Base-by-base conservation (phyloP, 1,140 invertebrate genomes). In the Philaenus spumarius region DNA sequence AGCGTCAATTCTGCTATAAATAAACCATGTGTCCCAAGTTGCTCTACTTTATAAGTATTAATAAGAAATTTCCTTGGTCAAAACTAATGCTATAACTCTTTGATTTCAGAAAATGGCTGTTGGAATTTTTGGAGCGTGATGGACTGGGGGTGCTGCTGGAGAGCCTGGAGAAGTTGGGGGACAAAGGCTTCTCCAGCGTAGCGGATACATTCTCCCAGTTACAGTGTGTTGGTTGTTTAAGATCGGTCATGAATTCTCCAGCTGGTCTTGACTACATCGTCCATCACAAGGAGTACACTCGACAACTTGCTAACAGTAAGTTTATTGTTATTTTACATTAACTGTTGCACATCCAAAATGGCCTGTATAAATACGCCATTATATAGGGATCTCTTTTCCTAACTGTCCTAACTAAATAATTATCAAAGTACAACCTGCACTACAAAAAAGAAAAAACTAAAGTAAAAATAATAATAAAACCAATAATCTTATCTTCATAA, bases 241-340 rank as follows among this genome's bases (percentile, higher is more conserved):
- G 73, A 52, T 70, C 72, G 1, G 71, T 80, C 17, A 74, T 80
- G 65, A 79, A 79, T 64, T 77, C 75, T 1, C 70, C 70, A 55
- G 67, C 72, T 15, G 78, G 78, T 9, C 64, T 80, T 19, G 70
- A 75, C 15, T 73, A 72, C 59, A 71, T 81, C n/a, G 70, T 75
- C 1, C 66, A 73, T 22, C 68, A 75, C 30, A 55, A 64, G 2
- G 71, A 74, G 37, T 74, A 75, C 61, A 69, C 70, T 0, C 64
- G 69, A 19, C 71, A 76, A 55, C 68, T 79, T 9, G 69, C 73
- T 19, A 70, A 69, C 65, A 72, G 77, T 80, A 68, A 67, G 70
- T 66, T 9, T 1, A 24, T 22, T 11, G 3, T n/a, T 30, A 30
- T 30, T n/a, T n/a, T n/a, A n/a, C n/a, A n/a, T n/a, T n/a, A n/a